Evolutionary conservation across 1,140 invertebrate genomes (phyloP).

Genomic region (Hormaphis cornu): DNA sequence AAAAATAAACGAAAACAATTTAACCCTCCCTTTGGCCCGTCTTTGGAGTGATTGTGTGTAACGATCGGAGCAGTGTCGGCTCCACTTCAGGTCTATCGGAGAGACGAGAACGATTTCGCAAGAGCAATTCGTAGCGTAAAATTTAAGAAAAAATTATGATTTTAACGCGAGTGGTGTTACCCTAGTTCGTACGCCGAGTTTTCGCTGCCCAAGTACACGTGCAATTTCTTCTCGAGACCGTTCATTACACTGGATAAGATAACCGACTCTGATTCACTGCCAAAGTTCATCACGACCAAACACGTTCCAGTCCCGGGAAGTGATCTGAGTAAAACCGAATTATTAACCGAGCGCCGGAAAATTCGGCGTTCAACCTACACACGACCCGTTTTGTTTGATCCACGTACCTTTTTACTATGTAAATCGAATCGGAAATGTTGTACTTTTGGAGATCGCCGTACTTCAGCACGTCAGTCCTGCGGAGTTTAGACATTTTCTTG

Average conservation of each 20-base stretch:
- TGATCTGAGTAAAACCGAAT: not conserved
- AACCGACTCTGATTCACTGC: constrained; percentile 12
- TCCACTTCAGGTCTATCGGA: no score
- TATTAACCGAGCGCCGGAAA: no score
- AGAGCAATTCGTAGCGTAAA: no score
- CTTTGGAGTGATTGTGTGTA: no score
- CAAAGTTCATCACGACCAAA: constrained; percentile 21
- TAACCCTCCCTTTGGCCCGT: no score
- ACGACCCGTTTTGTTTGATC: no score
- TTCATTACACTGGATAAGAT: not conserved
- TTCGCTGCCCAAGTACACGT: constrained; percentile 1
- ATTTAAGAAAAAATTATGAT: no score
- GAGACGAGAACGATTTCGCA: no score
- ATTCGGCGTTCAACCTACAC: no score
- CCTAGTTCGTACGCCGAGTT: constrained; percentile 17
- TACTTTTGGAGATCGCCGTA: constrained; percentile 41
- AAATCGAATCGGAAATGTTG: not conserved
- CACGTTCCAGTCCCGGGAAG: not conserved
- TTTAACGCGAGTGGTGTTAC: no score
- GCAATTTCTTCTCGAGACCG: not conserved
- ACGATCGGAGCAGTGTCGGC: no score
- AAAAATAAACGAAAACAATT: no score
- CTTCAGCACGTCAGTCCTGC: constrained; percentile 40
- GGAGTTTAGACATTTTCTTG: constrained; percentile 43
- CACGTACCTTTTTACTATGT: not conserved